Base-by-base conservation (phyloP, 2,888 invertebrate genomes). In the Leuctra nigra region DNA sequence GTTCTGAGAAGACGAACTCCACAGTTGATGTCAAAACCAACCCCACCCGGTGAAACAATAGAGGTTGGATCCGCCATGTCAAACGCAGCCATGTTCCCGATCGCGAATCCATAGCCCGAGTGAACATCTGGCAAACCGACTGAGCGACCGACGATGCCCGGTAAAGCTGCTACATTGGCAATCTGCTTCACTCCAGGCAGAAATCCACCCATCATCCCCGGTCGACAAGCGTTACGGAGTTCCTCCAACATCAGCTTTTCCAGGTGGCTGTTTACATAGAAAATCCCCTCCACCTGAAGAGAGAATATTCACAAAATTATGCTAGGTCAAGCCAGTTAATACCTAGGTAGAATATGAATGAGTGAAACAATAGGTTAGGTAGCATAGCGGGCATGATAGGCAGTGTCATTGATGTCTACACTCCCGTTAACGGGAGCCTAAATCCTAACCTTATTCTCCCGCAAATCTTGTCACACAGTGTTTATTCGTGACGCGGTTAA, bases 81-180 rank as follows among this genome's bases (percentile, higher is more conserved):
- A 76, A 99, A 99, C 3, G 99, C 99, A 61, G 99, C 99, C 92
- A 99, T 97, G 72, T 99, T 99, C 54, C 97, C 96, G 70, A 99
- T 99, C 13, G 99, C 98, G 81, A 99, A 99, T 54, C 99, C 99
- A 77, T 99, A 99, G 14, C 99, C 99, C 3, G 97, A 93, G 73
- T 98, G 98, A 16, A 98, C 84, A 75, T 98, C 98, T 0, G 98
- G 98, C 58, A 98, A 76, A 2, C 97, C 98, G 57, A 98, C 87
- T 1, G 97, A 97, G 64, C 72, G 81, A 47, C 92, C 91, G 13
- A 98, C 95, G 63, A 98, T 98, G 1, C 98, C 98, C 11, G 99
- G 99, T 58, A 99, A 75, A 0, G 98, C 95, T 29, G 99, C 99
- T 25, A 99, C 99, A 77, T 99, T 99, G 2, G 94, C 98, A 61